These are phyloP conservation scores for Nephotettix cincticeps DNA, from an alignment of 1,140 invertebrate species.

Conservation along the genomic window DNA sequence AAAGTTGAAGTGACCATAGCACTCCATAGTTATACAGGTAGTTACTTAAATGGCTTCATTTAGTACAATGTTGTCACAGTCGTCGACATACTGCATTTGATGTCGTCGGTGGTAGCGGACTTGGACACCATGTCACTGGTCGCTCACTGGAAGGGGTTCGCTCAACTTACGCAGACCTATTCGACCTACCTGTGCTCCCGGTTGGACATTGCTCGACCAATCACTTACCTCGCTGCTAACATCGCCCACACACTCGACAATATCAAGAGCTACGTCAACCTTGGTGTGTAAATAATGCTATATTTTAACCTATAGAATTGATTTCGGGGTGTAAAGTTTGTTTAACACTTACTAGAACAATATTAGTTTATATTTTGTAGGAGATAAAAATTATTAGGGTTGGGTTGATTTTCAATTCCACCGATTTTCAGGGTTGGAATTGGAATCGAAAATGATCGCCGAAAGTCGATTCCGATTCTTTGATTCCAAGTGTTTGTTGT, in stretches of 20 bases:
- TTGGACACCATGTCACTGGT: not conserved
- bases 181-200: not conserved
- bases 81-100: not conserved
- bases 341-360: no score
- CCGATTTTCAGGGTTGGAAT: no score
- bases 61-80: constrained; percentile 2
- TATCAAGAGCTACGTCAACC: not conserved
- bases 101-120: not conserved
- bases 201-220: not conserved
- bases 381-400: no score
- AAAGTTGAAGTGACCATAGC: no score
- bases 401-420: no score
- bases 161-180: not conserved
- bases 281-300: not conserved
- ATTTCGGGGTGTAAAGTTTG: not conserved
- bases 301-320: not conserved
- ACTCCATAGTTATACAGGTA: no score
- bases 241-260: not conserved
- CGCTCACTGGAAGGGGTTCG: not conserved
- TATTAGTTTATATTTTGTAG: no score
- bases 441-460: no score
- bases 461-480: no score
- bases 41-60: no score
- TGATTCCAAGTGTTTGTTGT: no score
- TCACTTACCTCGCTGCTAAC: not conserved